These are phyloP conservation scores for Parnassius orleans DNA, from an alignment of 2,888 invertebrate species.

Conservation along the genomic window DNA sequence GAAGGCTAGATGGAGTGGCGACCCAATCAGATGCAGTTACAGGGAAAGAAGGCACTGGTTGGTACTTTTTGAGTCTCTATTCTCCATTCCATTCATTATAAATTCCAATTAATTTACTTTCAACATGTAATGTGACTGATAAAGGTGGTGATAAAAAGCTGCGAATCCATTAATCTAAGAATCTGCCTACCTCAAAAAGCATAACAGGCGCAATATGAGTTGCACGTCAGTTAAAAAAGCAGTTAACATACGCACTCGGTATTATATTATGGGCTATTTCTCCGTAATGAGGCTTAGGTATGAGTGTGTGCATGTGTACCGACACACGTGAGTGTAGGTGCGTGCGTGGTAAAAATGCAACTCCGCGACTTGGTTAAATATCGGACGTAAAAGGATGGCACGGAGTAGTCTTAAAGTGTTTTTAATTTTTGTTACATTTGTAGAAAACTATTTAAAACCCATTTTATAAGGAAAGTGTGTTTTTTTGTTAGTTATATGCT, in stretches of 20 bases:
- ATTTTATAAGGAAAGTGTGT: no score
- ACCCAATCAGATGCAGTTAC: no score
- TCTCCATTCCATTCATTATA: no score
- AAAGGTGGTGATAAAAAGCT: no score
- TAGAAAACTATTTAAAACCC: no score
- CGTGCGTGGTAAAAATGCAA: slow-evolving; percentile 78
- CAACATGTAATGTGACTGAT: slow-evolving; percentile 2
- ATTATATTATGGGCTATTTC: slow-evolving; percentile 24
- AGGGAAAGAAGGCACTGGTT: no score
- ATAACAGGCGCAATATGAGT: slow-evolving; percentile 2
- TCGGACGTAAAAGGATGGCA: slow-evolving; percentile 49
- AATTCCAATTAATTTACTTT: neutral
- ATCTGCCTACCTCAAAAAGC: slow-evolving; percentile 10
- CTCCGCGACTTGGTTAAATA: slow-evolving; percentile 77
- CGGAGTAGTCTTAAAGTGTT: slow-evolving; percentile 43
- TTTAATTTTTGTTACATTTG: neutral
- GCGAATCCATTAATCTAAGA: no score
- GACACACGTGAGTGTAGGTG: slow-evolving; percentile 54
- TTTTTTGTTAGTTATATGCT: no score
- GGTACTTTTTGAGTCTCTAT: no score
- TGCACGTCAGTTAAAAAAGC: slow-evolving; percentile 17
- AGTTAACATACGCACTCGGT: slow-evolving; percentile 26
- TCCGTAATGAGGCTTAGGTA: slow-evolving; percentile 29
- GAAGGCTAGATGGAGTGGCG: no score
- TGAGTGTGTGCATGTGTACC: slow-evolving; percentile 39